Evolutionary conservation across 2,113 vertebrate genomes (phyloP).

Genomic region (Gnathonemus echidnorhynchus): DNA sequence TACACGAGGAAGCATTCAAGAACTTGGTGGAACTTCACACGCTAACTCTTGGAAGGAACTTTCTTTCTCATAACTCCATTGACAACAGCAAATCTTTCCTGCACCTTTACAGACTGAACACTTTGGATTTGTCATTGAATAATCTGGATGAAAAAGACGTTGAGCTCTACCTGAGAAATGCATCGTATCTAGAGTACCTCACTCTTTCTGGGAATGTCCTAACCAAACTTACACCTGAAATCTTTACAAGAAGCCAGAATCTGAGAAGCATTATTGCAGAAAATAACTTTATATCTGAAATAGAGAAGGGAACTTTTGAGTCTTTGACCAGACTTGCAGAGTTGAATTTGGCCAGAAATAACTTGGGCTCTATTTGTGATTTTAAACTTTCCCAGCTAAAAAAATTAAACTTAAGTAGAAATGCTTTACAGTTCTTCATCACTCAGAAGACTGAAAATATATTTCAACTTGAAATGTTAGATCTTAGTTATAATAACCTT

Average conservation of each 20-base stretch:
- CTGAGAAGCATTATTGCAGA: slow-evolving; percentile 55
- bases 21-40: slow-evolving; percentile 50
- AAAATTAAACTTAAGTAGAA: slow-evolving; percentile 64
- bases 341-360: slow-evolving; percentile 63
- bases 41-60: slow-evolving; percentile 61
- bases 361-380: slow-evolving; percentile 59
- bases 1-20: slow-evolving; percentile 52
- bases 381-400: slow-evolving; percentile 62
- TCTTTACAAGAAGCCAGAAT: slow-evolving; percentile 47
- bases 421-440: slow-evolving; percentile 60
- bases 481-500: slow-evolving; percentile 67
- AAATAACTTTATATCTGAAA: slow-evolving; percentile 60
- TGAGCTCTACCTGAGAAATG: slow-evolving; percentile 57
- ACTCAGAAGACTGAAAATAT: slow-evolving; percentile 23
- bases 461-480: slow-evolving; percentile 60
- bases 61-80: slow-evolving; percentile 49
- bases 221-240: slow-evolving; percentile 43
- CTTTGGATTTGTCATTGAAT: slow-evolving; percentile 65
- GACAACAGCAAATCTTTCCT: slow-evolving; percentile 52
- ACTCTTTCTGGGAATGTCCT: slow-evolving; percentile 58
- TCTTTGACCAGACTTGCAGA: slow-evolving; percentile 48
- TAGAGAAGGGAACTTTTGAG: slow-evolving; percentile 60
- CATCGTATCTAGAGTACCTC: slow-evolving; percentile 53
- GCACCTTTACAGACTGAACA: slow-evolving; percentile 45
- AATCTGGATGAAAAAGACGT: slow-evolving; percentile 53